These are phyloP conservation scores for Falco naumanni DNA, from an alignment of 2,797 vertebrate species.

Conservation along the genomic window DNA sequence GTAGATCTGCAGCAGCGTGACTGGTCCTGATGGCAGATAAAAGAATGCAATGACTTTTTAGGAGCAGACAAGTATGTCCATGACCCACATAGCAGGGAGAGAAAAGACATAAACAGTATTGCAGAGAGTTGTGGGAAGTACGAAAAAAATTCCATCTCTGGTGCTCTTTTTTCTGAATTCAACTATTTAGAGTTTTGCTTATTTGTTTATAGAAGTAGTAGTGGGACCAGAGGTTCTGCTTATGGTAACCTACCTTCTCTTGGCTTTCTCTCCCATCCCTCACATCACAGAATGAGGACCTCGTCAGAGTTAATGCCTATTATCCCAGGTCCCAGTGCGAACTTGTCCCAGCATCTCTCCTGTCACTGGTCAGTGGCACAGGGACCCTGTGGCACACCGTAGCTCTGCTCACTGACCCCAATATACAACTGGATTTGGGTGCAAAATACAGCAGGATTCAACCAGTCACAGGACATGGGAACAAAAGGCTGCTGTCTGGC, in stretches of 20 bases:
- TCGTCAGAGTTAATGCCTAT: neutral
- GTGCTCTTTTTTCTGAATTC: neutral
- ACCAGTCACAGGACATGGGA: neutral
- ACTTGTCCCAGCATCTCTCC: neutral
- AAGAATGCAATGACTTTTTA: neutral
- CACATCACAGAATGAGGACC: neutral
- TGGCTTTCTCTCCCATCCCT: neutral
- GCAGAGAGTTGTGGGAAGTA: neutral
- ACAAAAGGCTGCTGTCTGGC: neutral
- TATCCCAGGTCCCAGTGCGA: neutral
- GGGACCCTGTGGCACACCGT: neutral
- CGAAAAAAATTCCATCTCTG: neutral
- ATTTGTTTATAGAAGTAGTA: neutral
- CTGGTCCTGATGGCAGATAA: neutral
- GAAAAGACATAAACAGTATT: neutral
- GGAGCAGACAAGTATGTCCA: neutral
- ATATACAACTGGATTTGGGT: neutral
- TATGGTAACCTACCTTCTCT: neutral
- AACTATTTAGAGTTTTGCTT: neutral
- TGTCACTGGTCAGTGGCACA: neutral
- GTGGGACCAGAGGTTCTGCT: neutral
- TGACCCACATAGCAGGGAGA: conserved; percentile 29
- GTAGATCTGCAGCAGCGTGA: neutral
- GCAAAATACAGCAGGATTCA: neutral
- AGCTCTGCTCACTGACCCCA: neutral